These are phyloP conservation scores for Thaumetopoea pityocampa DNA, from an alignment of 1,140 invertebrate species.

Conservation along the genomic window DNA sequence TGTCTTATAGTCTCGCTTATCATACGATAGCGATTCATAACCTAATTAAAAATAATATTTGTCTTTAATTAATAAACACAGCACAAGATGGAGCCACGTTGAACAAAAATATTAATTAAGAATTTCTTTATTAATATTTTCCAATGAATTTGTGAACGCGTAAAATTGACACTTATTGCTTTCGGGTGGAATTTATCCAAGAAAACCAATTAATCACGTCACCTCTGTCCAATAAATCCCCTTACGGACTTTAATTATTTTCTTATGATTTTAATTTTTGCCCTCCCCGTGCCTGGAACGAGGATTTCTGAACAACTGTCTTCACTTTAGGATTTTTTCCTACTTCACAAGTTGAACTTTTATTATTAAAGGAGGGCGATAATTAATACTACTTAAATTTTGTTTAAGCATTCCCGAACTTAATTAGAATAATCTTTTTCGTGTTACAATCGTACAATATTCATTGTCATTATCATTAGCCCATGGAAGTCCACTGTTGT, in stretches of 20 bases:
- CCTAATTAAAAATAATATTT: no score
- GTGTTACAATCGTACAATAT: constrained; percentile 5
- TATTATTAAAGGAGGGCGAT: constrained; percentile 70
- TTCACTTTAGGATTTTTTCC: constrained; percentile 65
- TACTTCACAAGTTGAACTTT: constrained; percentile 52
- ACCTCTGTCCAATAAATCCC: constrained; percentile 72
- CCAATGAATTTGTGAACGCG: constrained; percentile 39
- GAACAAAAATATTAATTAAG: constrained; percentile 43
- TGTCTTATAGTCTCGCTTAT: no score
- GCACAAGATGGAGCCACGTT: no score
- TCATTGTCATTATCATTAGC: no score
- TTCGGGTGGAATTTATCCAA: constrained; percentile 49
- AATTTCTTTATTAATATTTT: constrained; percentile 52
- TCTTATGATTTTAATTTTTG: constrained; percentile 76
- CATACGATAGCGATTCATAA: no score
- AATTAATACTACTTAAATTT: constrained; percentile 76
- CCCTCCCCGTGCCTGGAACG: constrained; percentile 41
- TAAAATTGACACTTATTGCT: constrained; percentile 74
- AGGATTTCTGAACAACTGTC: constrained; percentile 68
- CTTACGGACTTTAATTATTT: constrained; percentile 74
- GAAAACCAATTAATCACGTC: constrained; percentile 71
- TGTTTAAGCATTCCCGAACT: constrained; percentile 62
- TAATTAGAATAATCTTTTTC: constrained; percentile 53
- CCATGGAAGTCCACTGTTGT: no score
- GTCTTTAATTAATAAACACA: no score